Evolutionary conservation across 1,140 invertebrate species (phyloP).

Genomic region (Oryzaephilus surinamensis): DNA sequence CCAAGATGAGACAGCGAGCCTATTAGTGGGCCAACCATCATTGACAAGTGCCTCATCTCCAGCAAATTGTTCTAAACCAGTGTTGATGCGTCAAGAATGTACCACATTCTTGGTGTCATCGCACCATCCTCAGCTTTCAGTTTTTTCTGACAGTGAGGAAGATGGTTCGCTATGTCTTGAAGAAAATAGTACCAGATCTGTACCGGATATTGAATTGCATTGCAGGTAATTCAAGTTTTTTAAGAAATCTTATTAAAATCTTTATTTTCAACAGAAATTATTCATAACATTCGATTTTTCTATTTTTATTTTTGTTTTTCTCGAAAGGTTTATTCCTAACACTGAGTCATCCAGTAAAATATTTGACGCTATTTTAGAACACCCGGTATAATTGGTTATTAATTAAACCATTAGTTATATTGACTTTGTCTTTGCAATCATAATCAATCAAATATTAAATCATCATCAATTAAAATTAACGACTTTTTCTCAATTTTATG

Average conservation of each 20-base stretch:
- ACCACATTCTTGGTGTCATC: constrained; percentile 62
- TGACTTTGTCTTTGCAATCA: no score
- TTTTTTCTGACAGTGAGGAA: constrained; percentile 67
- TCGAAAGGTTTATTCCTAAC: no score
- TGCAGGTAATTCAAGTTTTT: constrained; percentile 51
- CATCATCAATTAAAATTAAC: no score
- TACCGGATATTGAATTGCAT: constrained; percentile 81
- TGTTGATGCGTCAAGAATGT: constrained; percentile 72
- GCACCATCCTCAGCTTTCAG: constrained; percentile 59
- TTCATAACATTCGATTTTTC: no score
- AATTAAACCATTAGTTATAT: no score
- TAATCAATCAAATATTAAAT: no score
- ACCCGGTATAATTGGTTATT: no score
- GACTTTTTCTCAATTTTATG: no score
- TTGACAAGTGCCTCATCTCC: constrained; percentile 40
- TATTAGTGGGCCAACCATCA: constrained; percentile 50
- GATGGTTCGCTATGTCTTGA: constrained; percentile 50
- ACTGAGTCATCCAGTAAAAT: no score
- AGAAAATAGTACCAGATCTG: constrained; percentile 65
- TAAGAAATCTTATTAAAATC: no score
- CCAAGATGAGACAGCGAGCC: constrained; percentile 67
- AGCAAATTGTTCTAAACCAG: constrained; percentile 49
- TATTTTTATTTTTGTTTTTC: no score
- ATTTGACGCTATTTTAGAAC: background rate
- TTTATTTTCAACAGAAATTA: no score